Percentiles rank a stretch among this genome's conserved stretches.
phyloP scores from a whole-genome alignment of 2,113 vertebrate genomes.

The Fregetta grallaria region DNA sequence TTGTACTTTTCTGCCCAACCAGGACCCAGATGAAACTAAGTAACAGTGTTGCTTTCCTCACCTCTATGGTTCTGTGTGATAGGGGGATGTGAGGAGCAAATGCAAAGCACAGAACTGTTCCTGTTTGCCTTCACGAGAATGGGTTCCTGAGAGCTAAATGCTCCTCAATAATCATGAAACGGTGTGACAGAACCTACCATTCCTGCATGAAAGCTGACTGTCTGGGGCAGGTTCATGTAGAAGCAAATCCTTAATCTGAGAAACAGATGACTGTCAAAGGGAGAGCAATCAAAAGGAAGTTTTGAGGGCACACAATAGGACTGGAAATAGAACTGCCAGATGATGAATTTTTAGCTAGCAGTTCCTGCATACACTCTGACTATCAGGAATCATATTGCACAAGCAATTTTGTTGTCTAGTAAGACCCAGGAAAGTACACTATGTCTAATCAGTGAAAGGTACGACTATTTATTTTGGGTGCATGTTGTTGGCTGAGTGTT shows the following conservation, averaged over 20 bases:
- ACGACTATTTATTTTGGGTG: neutral
- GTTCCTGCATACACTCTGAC: neutral
- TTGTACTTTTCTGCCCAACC: neutral
- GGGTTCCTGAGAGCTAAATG: neutral
- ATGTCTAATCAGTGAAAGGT: neutral
- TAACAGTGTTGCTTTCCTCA: neutral
- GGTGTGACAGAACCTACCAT: neutral
- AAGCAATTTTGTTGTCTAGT: neutral
- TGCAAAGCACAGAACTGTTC: neutral
- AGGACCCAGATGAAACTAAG: rapidly evolving
- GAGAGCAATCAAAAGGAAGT: neutral
- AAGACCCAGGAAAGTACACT: neutral
- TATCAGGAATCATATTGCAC: neutral
- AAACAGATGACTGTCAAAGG: neutral
- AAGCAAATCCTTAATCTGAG: neutral
- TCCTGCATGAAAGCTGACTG: neutral
- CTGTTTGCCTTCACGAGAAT: neutral
- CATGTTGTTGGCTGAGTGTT: neutral
- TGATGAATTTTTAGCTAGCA: neutral
- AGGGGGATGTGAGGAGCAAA: neutral
- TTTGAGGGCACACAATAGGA: neutral
- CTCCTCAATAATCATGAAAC: neutral
- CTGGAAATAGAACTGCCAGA: neutral
- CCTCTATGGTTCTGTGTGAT: neutral
- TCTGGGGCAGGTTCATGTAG: neutral